Evolutionary conservation across 2,113 vertebrate species (phyloP).

Genomic region (Cichladusa arquata): DNA sequence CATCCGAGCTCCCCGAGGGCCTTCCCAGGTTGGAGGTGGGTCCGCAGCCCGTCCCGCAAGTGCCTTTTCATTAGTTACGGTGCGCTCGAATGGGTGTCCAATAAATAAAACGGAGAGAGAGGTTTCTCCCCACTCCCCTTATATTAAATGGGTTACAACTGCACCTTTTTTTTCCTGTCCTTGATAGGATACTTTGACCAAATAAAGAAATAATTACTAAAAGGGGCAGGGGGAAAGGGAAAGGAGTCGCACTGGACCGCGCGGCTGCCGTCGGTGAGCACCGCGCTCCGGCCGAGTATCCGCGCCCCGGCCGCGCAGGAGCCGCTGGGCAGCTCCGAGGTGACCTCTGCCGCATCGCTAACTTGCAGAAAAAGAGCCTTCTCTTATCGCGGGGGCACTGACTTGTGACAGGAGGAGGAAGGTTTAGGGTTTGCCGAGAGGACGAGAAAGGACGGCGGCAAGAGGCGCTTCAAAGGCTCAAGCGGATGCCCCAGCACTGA

Average conservation of each 20-base stretch:
- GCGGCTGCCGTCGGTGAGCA: not conserved
- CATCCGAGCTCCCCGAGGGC: not conserved
- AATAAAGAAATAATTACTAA: not conserved
- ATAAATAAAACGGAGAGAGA: not conserved
- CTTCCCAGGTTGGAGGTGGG: not conserved
- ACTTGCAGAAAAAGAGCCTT: not conserved
- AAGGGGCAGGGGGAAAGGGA: not conserved
- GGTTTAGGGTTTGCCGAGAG: not conserved
- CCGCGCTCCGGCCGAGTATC: not conserved
- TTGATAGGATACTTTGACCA: not conserved
- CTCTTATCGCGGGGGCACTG: not conserved
- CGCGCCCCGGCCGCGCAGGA: not conserved
- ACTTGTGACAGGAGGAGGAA: not conserved
- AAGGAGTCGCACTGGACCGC: not conserved
- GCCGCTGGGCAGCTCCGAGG: not conserved
- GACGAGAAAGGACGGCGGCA: not conserved
- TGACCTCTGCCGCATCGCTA: not conserved
- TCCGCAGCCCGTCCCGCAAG: not conserved
- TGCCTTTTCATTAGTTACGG: not conserved
- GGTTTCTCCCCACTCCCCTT: not conserved
- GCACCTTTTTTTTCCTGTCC: not conserved
- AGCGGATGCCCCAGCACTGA: not conserved
- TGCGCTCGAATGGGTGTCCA: not conserved
- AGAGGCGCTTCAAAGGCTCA: constrained; percentile 20
- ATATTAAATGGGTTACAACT: not conserved